Conservation (phyloP, 2,888 invertebrate genomes). For the Sesamia inferens region DNA sequence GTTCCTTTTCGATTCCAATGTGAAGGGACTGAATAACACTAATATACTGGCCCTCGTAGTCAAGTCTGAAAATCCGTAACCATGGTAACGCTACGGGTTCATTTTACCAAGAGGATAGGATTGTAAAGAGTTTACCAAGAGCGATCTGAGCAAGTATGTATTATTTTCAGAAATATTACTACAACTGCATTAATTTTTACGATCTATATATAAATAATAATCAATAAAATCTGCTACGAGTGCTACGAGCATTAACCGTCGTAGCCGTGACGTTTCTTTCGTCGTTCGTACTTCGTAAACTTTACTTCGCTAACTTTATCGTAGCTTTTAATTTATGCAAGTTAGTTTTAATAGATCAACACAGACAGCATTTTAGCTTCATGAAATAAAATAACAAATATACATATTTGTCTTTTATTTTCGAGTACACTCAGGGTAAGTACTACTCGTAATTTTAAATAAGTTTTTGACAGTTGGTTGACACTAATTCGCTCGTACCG, state of each 20-base stretch:
- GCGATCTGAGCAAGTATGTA: background rate
- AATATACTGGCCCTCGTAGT: too few relatives aligned
- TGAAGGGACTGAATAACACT: too few relatives aligned
- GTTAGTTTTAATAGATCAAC: too few relatives aligned
- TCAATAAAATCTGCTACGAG: background rate
- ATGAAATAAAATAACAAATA: background rate
- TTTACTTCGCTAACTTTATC: too few relatives aligned
- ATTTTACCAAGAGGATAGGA: constrained; percentile 6
- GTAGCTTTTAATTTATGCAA: too few relatives aligned
- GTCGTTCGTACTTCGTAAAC: background rate
- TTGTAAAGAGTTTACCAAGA: constrained; percentile 6
- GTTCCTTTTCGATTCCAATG: too few relatives aligned
- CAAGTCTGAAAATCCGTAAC: constrained; percentile 1
- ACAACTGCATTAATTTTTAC: too few relatives aligned
- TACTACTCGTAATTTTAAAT: background rate
- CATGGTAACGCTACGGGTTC: constrained; percentile 13
- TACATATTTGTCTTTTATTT: background rate
- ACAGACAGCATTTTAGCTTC: background rate
- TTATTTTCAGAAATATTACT: background rate
- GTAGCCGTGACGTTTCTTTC: background rate
- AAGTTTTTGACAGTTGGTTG: background rate
- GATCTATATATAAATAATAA: background rate
- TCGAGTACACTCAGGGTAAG: background rate
- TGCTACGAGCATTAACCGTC: background rate
- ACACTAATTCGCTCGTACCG: background rate